phyloP scores from a whole-genome alignment of 1,140 invertebrate genomes.

The Drosophila nasuta region DNA sequence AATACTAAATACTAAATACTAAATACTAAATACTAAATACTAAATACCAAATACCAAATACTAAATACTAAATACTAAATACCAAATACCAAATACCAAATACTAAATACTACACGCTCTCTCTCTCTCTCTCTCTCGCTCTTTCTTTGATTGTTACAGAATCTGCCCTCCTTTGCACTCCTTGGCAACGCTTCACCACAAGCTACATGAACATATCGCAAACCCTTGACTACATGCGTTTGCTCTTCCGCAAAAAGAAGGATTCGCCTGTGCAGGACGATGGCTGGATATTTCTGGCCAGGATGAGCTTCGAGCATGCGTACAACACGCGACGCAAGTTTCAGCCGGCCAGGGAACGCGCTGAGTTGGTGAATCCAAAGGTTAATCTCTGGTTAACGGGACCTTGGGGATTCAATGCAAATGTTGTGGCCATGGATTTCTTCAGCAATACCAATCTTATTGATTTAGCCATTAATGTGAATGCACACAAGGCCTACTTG shows the following conservation, averaged over 20 bases:
- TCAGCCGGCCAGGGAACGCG: conserved; percentile 72
- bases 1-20: no score
- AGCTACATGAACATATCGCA: conserved; percentile 71
- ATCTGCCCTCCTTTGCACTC: conserved; percentile 64
- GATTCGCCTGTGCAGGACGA: conserved; percentile 66
- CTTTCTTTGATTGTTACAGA: conserved; percentile 45
- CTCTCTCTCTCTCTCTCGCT: no score
- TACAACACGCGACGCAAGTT: conserved; percentile 66
- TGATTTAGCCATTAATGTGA: conserved; percentile 85
- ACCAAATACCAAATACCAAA: no score
- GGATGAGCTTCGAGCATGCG: conserved; percentile 70
- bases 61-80: no score
- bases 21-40: no score
- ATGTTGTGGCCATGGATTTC: conserved; percentile 87
- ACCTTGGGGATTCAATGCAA: conserved; percentile 86
- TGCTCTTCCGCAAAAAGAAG: conserved; percentile 71
- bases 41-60: no score
- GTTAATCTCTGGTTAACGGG: conserved; percentile 72
- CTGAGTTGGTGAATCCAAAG: conserved; percentile 69
- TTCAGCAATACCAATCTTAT: conserved; percentile 88
- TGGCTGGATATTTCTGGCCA: conserved; percentile 75
- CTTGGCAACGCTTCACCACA: conserved; percentile 78
- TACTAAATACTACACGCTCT: no score
- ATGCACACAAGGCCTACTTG: conserved; percentile 71
- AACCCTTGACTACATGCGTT: conserved; percentile 74